These are phyloP conservation scores for Sardina pilchardus DNA, from an alignment of 2,113 vertebrate species.

Conservation along the genomic window DNA sequence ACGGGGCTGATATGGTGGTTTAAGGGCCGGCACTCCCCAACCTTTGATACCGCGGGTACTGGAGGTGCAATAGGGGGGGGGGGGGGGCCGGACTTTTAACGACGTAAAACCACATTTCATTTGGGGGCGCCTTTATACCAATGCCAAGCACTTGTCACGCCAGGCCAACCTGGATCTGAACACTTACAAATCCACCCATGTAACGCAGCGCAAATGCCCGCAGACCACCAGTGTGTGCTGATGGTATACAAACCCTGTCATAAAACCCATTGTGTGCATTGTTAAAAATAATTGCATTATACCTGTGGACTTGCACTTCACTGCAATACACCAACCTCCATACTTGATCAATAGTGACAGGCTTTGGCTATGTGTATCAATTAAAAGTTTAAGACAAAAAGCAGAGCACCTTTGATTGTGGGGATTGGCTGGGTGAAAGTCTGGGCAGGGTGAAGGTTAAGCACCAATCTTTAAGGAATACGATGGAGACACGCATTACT, in stretches of 20 bases:
- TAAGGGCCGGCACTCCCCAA: neutral
- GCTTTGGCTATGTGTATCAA: constrained; percentile 41
- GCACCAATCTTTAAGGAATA: constrained; percentile 20
- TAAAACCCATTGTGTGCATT: constrained; percentile 33
- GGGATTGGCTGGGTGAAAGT: neutral
- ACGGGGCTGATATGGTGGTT: neutral
- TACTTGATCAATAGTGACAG: constrained; percentile 42
- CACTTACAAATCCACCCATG: constrained; percentile 31
- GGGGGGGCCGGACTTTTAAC: constrained; percentile 16
- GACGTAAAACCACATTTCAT: constrained; percentile 30
- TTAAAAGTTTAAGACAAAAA: constrained; percentile 16
- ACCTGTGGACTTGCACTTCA: constrained; percentile 27
- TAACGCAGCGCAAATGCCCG: constrained; percentile 21
- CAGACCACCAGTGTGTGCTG: constrained; percentile 42
- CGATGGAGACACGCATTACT: constrained; percentile 26
- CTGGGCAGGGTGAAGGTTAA: neutral
- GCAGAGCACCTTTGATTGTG: constrained; percentile 20
- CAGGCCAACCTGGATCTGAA: constrained; percentile 43
- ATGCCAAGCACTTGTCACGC: constrained; percentile 55
- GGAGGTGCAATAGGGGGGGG: constrained; percentile 6
- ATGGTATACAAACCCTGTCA: neutral
- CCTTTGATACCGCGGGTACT: constrained; percentile 45
- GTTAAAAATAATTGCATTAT: constrained; percentile 32
- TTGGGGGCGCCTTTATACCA: constrained; percentile 38
- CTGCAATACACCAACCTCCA: constrained; percentile 28